Conservation (phyloP, 2,113 vertebrate species). For the Micronycteris hirsuta region DNA sequence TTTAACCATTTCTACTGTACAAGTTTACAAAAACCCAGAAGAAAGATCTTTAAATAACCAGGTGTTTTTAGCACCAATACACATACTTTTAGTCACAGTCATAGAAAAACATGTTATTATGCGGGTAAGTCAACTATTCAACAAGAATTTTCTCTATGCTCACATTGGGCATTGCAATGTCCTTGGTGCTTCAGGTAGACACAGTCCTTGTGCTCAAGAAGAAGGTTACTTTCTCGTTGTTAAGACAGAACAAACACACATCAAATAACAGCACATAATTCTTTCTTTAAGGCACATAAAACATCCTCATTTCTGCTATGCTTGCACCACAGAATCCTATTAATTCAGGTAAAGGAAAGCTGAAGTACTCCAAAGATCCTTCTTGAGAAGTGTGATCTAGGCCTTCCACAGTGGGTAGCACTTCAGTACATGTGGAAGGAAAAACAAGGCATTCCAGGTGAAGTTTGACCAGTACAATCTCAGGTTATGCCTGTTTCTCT, state of each 20-base stretch:
- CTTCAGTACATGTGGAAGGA: background rate
- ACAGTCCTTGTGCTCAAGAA: background rate
- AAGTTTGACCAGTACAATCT: background rate
- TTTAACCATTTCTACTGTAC: background rate
- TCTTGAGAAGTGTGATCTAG: background rate
- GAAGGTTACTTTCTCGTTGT: background rate
- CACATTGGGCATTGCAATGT: background rate
- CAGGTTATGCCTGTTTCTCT: background rate
- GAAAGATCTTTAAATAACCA: conserved; percentile 19
- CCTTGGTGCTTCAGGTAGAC: background rate
- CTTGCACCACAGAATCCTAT: background rate
- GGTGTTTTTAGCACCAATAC: background rate
- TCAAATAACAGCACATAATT: background rate
- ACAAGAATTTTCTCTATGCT: background rate
- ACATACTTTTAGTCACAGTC: background rate
- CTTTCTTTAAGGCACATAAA: background rate
- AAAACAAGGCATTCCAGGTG: background rate
- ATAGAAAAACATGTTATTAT: background rate
- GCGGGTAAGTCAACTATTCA: background rate
- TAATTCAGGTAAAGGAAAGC: background rate
- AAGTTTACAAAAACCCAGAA: background rate
- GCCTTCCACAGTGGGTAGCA: background rate
- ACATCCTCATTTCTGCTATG: background rate
- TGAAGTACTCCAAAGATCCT: background rate
- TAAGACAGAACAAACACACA: background rate